Percentiles rank a stretch among this genome's conserved stretches.
phyloP scores from a whole-genome alignment of 2,888 invertebrate species.

The Lycia hirtaria region DNA sequence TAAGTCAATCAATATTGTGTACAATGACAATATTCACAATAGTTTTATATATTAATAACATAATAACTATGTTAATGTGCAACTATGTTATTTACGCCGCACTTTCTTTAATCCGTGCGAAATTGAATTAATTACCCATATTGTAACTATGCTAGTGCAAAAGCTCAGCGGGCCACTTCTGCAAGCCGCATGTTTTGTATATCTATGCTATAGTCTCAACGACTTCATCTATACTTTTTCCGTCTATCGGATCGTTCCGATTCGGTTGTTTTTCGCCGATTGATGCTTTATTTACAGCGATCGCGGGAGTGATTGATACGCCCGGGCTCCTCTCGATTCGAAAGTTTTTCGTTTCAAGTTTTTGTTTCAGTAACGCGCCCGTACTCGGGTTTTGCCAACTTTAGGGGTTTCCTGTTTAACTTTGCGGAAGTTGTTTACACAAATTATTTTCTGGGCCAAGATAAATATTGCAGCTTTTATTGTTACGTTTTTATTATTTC shows the following conservation, averaged over 20 bases:
- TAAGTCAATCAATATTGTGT: too few relatives aligned
- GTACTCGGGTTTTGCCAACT: slow-evolving; percentile 31
- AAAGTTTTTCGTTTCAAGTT: slow-evolving; percentile 38
- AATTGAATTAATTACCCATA: too few relatives aligned
- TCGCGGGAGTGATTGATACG: slow-evolving; percentile 62
- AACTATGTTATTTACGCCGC: too few relatives aligned
- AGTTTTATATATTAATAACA: too few relatives aligned
- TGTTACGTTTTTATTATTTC: slow-evolving; percentile 12
- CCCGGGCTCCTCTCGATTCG: slow-evolving; percentile 33
- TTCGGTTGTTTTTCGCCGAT: slow-evolving; percentile 59
- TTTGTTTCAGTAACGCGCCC: slow-evolving; percentile 31
- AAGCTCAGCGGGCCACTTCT: too few relatives aligned
- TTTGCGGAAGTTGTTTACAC: slow-evolving; percentile 25
- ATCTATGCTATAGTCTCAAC: slow-evolving; percentile 59
- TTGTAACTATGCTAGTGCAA: too few relatives aligned
- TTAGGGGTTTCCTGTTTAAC: slow-evolving; percentile 32
- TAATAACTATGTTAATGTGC: too few relatives aligned
- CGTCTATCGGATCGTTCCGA: slow-evolving; percentile 59
- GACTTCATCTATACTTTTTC: slow-evolving; percentile 60
- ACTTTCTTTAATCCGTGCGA: too few relatives aligned
- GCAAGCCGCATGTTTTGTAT: too few relatives aligned
- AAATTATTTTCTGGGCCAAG: slow-evolving; percentile 19
- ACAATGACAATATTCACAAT: too few relatives aligned
- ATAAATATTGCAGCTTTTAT: slow-evolving; percentile 26
- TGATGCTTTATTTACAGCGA: slow-evolving; percentile 58